Conservation (phyloP, 1,140 invertebrate genomes). For the Hyles vespertilio region DNA sequence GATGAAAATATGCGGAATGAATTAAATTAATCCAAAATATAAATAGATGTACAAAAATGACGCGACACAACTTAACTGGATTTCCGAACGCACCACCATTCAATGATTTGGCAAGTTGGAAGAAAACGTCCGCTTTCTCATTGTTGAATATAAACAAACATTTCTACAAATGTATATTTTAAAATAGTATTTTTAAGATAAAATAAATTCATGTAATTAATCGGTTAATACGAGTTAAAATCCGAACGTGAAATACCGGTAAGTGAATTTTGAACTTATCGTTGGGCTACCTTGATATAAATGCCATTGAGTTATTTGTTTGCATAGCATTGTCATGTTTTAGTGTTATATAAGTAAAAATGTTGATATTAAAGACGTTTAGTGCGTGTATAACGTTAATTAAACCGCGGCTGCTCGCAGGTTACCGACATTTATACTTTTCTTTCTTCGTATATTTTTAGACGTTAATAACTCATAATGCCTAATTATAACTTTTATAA, state of each 20-base stretch:
- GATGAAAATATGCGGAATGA: too few species aligned
- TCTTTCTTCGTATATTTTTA: too few species aligned
- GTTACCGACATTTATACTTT: too few species aligned
- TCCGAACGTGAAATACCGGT: constrained; percentile 24
- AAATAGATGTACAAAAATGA: too few species aligned
- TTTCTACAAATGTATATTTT: background rate
- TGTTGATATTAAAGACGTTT: constrained; percentile 45
- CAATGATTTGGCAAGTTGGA: constrained; percentile 52
- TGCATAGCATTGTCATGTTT: constrained; percentile 38
- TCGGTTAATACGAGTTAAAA: constrained; percentile 4
- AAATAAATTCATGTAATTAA: background rate
- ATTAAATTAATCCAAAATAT: too few species aligned
- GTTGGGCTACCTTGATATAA: constrained; percentile 25
- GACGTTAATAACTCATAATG: too few species aligned
- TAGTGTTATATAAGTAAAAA: constrained; percentile 52
- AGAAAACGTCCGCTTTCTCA: constrained; percentile 23
- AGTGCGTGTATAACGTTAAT: constrained; percentile 31
- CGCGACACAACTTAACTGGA: too few species aligned
- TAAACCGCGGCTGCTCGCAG: constrained; percentile 12
- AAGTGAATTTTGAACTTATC: constrained; percentile 52
- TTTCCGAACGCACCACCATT: background rate
- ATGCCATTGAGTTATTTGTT: constrained; percentile 12
- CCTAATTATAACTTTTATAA: too few species aligned
- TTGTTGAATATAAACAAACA: constrained; percentile 16
- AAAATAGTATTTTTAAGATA: background rate